Conservation (phyloP, 1,140 invertebrate species). For the Cataglyphis hispanica region DNA sequence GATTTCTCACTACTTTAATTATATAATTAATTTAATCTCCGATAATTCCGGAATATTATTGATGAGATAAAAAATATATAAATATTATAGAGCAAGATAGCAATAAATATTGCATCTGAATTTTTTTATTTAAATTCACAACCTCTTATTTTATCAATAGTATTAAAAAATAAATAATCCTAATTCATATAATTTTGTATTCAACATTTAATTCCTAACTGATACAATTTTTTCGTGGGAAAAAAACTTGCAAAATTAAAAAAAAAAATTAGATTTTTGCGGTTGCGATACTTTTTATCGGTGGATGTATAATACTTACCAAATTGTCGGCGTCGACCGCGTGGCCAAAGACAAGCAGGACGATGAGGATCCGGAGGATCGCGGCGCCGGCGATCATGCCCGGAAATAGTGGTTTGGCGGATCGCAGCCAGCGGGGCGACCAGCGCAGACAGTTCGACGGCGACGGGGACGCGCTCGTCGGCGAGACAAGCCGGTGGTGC, state of each 20-base stretch:
- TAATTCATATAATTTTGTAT: not conserved
- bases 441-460: constrained; percentile 69
- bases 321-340: not conserved
- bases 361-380: constrained; percentile 53
- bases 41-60: not conserved
- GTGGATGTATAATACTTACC: constrained; percentile 52
- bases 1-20: not conserved
- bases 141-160: not conserved
- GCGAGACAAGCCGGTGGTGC: constrained; percentile 65
- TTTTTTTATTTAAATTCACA: not conserved
- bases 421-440: constrained; percentile 62
- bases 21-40: not conserved
- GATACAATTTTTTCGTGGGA: not conserved
- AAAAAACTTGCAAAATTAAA: not conserved
- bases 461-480: constrained; percentile 70
- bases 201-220: constrained; percentile 2
- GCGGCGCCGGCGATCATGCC: constrained; percentile 59
- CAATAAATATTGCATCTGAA: not conserved
- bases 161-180: not conserved
- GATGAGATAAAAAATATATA: not conserved
- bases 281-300: not conserved
- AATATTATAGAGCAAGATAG: not conserved
- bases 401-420: constrained; percentile 39
- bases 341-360: constrained; percentile 52
- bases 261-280: not conserved